phyloP scores from a whole-genome alignment of 2,888 invertebrate species.

The Mimachlamys varia region DNA sequence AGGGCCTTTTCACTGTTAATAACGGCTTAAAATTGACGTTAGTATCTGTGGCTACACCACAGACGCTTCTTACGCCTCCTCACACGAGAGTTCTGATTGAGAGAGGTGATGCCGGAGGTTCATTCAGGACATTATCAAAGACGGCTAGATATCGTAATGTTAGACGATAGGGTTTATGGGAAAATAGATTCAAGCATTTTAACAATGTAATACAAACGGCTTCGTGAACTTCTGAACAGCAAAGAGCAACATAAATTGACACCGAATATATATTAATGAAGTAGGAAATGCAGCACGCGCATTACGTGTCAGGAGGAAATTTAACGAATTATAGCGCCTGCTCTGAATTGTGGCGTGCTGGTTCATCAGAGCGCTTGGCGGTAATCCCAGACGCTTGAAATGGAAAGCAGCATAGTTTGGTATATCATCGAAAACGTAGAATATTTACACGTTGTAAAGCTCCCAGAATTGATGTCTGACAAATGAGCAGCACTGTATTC shows the following conservation, averaged over 20 bases:
- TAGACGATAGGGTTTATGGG: neutral
- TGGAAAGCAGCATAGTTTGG: neutral
- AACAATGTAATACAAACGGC: slow-evolving; percentile 19
- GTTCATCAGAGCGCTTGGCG: neutral
- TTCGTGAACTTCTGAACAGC: neutral
- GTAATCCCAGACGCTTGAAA: slow-evolving; percentile 29
- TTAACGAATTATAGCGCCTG: slow-evolving; percentile 6
- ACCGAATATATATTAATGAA: slow-evolving; percentile 34
- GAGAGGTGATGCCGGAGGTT: neutral
- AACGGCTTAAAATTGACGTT: neutral
- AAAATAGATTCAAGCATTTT: slow-evolving; percentile 20
- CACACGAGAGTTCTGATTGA: neutral
- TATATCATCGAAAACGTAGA: neutral
- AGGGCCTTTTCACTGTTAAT: slow-evolving; percentile 19
- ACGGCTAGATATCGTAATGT: slow-evolving; percentile 14
- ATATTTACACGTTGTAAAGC: neutral
- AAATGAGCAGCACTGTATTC: neutral
- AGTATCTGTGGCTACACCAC: neutral
- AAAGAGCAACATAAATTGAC: slow-evolving; percentile 1
- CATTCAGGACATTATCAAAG: slow-evolving; percentile 11
- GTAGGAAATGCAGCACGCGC: neutral
- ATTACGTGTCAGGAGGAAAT: slow-evolving; percentile 26
- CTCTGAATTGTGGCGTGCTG: slow-evolving; percentile 30
- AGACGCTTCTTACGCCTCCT: slow-evolving; percentile 13
- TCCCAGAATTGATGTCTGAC: neutral